phyloP scores from a whole-genome alignment of 2,888 invertebrate species.

The Marronus borbonicus region DNA sequence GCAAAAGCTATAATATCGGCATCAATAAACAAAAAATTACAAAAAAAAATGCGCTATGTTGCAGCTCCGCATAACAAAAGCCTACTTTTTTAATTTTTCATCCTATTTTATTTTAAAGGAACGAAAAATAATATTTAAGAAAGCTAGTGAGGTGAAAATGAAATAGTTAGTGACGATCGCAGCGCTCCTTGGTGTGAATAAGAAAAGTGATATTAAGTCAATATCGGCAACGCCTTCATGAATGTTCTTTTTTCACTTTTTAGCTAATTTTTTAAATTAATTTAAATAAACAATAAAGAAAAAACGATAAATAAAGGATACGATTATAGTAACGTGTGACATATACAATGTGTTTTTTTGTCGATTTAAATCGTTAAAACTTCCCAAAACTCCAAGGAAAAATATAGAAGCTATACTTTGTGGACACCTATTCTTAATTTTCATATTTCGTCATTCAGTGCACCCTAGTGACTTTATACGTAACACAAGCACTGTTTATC shows the following conservation, averaged over 20 bases:
- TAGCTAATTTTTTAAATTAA: constrained; percentile 2
- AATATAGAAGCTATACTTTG: too few species aligned
- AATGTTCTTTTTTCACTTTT: too few species aligned
- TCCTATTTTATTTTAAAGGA: constrained; percentile 2
- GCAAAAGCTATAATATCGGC: constrained; percentile 20
- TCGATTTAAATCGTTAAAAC: too few species aligned
- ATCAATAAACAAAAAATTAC: constrained; percentile 17
- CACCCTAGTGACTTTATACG: neutral
- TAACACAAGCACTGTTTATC: neutral
- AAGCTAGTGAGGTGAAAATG: neutral
- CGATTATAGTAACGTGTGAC: too few species aligned
- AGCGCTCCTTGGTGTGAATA: neutral
- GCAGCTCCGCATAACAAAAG: constrained; percentile 18
- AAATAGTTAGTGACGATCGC: constrained; percentile 1
- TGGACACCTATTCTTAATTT: neutral
- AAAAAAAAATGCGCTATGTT: neutral
- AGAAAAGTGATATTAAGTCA: constrained; percentile 28
- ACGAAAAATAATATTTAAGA: neutral
- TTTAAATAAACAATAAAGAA: neutral
- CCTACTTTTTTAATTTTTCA: neutral
- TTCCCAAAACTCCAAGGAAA: too few species aligned
- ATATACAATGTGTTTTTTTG: too few species aligned
- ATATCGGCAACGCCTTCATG: constrained; percentile 10
- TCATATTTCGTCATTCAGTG: neutral
- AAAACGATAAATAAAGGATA: neutral